Percentiles rank a stretch among this genome's conserved stretches.
Conservation (phyloP, 2,113 vertebrate species). For the Gymnobelideus leadbeateri region DNA sequence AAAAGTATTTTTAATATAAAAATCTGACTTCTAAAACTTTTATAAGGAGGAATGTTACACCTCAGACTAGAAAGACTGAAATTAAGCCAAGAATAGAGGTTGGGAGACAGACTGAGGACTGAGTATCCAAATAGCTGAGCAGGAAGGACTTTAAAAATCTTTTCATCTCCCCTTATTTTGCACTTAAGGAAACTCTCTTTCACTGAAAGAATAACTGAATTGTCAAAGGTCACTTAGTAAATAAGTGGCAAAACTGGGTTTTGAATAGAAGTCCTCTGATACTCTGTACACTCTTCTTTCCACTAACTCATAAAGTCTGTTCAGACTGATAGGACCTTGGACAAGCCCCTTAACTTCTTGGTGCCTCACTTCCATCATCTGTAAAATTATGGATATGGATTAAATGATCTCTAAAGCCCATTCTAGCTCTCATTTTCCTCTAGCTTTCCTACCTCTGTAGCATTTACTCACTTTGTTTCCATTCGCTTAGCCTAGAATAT, state of each 20-base stretch:
- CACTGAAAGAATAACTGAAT: neutral
- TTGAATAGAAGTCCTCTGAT: neutral
- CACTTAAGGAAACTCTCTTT: neutral
- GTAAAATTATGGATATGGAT: neutral
- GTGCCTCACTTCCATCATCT: neutral
- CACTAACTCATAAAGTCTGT: neutral
- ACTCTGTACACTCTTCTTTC: neutral
- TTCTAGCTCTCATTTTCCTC: neutral
- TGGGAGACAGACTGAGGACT: neutral
- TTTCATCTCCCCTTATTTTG: neutral
- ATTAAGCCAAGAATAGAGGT: neutral
- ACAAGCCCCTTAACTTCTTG: neutral
- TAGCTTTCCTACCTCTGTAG: neutral
- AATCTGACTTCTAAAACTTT: neutral
- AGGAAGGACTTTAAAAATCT: neutral
- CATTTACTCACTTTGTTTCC: neutral
- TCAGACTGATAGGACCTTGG: no score
- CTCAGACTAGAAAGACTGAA: neutral
- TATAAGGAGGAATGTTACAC: neutral
- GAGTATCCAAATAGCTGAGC: neutral
- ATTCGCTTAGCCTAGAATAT: neutral
- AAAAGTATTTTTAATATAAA: neutral
- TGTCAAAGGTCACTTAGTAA: neutral
- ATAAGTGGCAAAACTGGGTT: neutral
- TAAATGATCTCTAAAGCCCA: no score